Evolutionary conservation across 2,113 vertebrate genomes (phyloP).

Genomic region (Pluvialis apricaria): DNA sequence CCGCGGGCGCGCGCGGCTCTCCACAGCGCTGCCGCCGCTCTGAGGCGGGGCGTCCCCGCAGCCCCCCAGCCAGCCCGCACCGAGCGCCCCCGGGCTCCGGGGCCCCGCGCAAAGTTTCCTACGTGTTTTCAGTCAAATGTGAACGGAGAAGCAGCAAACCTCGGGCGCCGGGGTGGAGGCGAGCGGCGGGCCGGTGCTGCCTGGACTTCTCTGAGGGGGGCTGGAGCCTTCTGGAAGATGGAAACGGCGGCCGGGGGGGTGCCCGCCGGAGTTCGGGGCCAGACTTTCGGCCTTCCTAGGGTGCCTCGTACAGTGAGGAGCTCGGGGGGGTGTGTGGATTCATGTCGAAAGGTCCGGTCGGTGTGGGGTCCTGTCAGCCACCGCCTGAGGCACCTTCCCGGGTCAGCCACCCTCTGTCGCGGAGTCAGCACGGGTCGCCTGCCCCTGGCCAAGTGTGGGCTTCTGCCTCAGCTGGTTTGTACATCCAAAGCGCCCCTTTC

Average conservation of each 20-base stretch:
- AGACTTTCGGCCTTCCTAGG: fast-evolving
- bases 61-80: fast-evolving
- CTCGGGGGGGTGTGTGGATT: fast-evolving
- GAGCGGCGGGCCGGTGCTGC: fast-evolving
- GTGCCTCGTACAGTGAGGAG: too few relatives aligned
- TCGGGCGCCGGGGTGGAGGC: fast-evolving
- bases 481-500: fast-evolving
- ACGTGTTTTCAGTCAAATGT: fast-evolving
- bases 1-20: fast-evolving
- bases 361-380: too few relatives aligned
- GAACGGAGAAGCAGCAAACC: fast-evolving
- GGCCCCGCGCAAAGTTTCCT: fast-evolving
- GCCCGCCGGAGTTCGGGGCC: fast-evolving
- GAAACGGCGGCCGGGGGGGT: fast-evolving
- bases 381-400: not conserved
- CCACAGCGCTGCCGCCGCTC: not conserved
- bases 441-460: fast-evolving
- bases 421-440: fast-evolving
- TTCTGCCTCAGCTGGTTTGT: not conserved
- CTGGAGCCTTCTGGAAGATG: not conserved
- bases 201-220: fast-evolving
- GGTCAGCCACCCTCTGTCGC: fast-evolving
- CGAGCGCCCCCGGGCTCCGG: fast-evolving
- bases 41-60: fast-evolving
- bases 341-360: fast-evolving